Evolutionary conservation across 1,140 invertebrate species (phyloP), one percentile per base, ranked within the genome.

Genomic region (Trachymyrmex septentrionalis): DNA sequence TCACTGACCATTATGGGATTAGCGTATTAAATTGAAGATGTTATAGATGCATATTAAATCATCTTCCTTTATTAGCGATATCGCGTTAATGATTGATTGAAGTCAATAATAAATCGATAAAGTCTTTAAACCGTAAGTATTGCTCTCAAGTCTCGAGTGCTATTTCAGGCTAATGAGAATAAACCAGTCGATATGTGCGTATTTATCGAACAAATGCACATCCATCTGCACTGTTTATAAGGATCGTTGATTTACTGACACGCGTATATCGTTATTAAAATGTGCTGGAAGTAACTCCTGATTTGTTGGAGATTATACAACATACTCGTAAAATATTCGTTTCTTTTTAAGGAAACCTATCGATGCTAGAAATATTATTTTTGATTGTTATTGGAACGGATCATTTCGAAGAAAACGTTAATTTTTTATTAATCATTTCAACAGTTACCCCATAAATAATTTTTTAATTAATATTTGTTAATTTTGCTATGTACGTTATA

Each of bases 131-230:
- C 4, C 19, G 9, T n/a, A 30, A 7, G 21, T 69, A 38, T 57
- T 21, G 27, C 24, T 50, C 10, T 57, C 14, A 64, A 81, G 14
- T n/a, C 3, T 59, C 78, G 21, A 71, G 34, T 71, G 21, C n/a
- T 55, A 21, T 53, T 81, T 71, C 14, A 44, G 21, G 14, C 27
- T 80, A 55, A 80, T 66, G 61, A 66, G 16, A 9, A 77, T 21
- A 48, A 50, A 69, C 14, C 48, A 24, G 3, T 16, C 10, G 14
- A 53, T 48, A n/a, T 64, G 1, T 19, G 50, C 21, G 9, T 71
- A 66, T 81, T 81, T 71, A 12, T 59, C 34, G 30, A 71, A 16
- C 44, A 69, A 69, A 71, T 77, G 75, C 44, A 24, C 21, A 69
- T 81, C 50, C 64, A 19, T 69, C 19, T 19, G 27, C 19, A 34